Evolutionary conservation across 2,888 invertebrate species (phyloP).

Genomic region (Dolomedes plantarius): DNA sequence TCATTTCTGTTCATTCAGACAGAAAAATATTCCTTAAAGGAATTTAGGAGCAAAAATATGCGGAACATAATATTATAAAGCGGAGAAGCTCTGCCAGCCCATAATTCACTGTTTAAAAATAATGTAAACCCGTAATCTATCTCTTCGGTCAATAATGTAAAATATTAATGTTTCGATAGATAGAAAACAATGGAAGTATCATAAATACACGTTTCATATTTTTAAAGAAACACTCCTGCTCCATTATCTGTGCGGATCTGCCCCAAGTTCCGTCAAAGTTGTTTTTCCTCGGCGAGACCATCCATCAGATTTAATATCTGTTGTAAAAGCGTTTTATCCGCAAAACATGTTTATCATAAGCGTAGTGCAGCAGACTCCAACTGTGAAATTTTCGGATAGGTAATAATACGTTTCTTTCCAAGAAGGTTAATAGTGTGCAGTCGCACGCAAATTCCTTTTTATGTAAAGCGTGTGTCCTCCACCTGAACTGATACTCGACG

Average conservation of each 20-base stretch:
- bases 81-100: no score
- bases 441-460: constrained; percentile 31
- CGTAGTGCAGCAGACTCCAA: constrained; percentile 9
- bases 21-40: no score
- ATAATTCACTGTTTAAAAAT: no score
- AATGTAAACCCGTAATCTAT: no score
- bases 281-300: constrained; percentile 11
- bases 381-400: constrained; percentile 48
- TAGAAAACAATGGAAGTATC: not conserved
- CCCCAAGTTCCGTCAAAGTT: constrained; percentile 21
- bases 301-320: constrained; percentile 56
- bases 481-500: not conserved
- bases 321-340: not conserved
- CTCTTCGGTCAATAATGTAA: no score
- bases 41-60: no score
- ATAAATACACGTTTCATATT: constrained; percentile 18
- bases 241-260: constrained; percentile 13
- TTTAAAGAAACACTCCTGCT: constrained; percentile 17
- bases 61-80: no score
- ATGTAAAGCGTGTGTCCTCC: not conserved
- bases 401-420: constrained; percentile 50
- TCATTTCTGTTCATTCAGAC: no score
- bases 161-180: not conserved
- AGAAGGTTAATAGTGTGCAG: constrained; percentile 2
- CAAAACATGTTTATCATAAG: constrained; percentile 14